These are phyloP conservation scores for Pantherophis alleghaniensis DNA, from an alignment of 2,797 vertebrate species.

Conservation along the genomic window DNA sequence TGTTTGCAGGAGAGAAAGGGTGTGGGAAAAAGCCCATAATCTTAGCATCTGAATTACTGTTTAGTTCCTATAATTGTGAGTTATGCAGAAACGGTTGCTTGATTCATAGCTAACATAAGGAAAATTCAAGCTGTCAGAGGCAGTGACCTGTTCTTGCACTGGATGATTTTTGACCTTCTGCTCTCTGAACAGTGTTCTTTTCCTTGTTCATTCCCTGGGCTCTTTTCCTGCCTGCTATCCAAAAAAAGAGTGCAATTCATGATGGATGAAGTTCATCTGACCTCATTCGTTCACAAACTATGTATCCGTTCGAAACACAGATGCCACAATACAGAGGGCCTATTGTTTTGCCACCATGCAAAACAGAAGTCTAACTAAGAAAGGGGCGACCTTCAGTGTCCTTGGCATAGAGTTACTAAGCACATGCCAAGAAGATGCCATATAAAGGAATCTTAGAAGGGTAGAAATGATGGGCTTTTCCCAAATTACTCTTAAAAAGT, in stretches of 20 bases:
- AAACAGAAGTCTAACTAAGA: conserved; percentile 26
- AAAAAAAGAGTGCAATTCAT: conserved; percentile 20
- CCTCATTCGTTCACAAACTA: conserved; percentile 12
- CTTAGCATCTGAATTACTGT: background rate
- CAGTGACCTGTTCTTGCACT: background rate
- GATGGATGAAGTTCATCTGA: conserved; percentile 29
- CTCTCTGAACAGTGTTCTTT: conserved; percentile 11
- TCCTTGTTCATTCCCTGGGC: background rate
- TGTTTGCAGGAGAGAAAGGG: background rate
- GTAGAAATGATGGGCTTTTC: background rate
- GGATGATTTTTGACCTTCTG: conserved; percentile 22
- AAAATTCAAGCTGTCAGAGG: background rate
- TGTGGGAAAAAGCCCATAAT: background rate
- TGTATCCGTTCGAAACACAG: conserved; percentile 7
- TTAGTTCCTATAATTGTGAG: background rate
- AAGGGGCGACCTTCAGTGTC: conserved; percentile 11
- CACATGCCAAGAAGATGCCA: conserved; percentile 8
- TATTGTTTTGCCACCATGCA: conserved; percentile 14
- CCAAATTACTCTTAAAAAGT: background rate
- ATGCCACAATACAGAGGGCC: conserved; percentile 4
- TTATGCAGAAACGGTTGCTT: background rate
- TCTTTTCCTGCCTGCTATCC: background rate
- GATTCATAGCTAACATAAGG: background rate
- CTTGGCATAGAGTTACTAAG: background rate
- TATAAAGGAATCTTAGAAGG: background rate